Percentiles rank a stretch among this genome's conserved stretches.
Evolutionary conservation across 2,888 invertebrate species (phyloP).

Genomic region (Dendrolimus houi): DNA sequence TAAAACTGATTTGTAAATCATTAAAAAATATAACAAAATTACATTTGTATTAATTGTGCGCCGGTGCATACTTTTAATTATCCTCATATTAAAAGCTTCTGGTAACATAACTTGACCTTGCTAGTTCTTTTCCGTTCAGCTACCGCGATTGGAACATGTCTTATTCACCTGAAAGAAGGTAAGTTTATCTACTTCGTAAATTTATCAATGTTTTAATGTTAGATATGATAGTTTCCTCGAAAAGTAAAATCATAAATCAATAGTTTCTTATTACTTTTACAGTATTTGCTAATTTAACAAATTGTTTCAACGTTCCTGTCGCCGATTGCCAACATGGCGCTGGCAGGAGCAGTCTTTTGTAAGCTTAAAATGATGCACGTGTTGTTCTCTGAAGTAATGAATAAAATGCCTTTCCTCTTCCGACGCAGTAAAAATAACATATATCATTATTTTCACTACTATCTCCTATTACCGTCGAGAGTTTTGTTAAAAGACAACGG

Average conservation of each 20-base stretch:
- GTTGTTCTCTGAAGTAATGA: slow-evolving; percentile 30
- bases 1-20: slow-evolving; percentile 29
- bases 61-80: slow-evolving; percentile 13
- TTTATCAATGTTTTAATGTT: slow-evolving; percentile 30
- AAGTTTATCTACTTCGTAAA: slow-evolving; percentile 69
- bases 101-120: slow-evolving; percentile 75
- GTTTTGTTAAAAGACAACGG: background rate
- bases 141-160: slow-evolving; percentile 89
- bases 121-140: slow-evolving; percentile 84
- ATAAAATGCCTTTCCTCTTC: too few relatives aligned
- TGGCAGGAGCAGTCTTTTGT: slow-evolving; percentile 58
- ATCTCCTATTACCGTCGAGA: too few relatives aligned
- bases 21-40: slow-evolving; percentile 37
- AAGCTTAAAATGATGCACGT: slow-evolving; percentile 59
- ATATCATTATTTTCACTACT: background rate
- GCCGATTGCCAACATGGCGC: slow-evolving; percentile 76
- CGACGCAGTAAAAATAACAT: background rate
- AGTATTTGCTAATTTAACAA: slow-evolving; percentile 23
- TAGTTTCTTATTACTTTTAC: slow-evolving; percentile 10
- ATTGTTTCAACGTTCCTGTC: slow-evolving; percentile 47
- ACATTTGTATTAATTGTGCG: slow-evolving; percentile 10
- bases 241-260: slow-evolving; percentile 9
- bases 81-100: slow-evolving; percentile 48
- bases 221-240: slow-evolving; percentile 17
- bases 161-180: slow-evolving; percentile 87